phyloP scores from a whole-genome alignment of 2,797 vertebrate genomes.

The Ceyx erithaca region DNA sequence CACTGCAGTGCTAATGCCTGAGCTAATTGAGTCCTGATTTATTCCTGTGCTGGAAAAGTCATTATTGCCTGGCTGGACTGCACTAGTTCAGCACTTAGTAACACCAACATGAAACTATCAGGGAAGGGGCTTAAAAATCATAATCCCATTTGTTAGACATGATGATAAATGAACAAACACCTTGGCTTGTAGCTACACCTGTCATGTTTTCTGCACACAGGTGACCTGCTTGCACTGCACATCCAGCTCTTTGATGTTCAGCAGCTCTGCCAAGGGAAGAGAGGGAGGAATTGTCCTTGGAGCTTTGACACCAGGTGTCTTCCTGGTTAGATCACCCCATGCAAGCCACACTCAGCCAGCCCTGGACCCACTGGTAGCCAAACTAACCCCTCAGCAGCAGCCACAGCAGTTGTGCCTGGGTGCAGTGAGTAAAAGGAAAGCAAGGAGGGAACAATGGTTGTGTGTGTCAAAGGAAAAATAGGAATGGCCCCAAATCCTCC shows the following conservation, averaged over 20 bases:
- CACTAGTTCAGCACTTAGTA: constrained; percentile 9
- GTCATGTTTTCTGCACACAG: background rate
- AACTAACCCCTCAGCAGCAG: constrained; percentile 19
- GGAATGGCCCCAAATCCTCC: background rate
- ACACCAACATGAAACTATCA: background rate
- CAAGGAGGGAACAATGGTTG: constrained; percentile 15
- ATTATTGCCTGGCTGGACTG: constrained; percentile 26
- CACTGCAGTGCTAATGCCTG: background rate
- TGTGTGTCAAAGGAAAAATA: background rate
- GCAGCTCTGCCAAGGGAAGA: background rate
- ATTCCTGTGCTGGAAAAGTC: constrained; percentile 21
- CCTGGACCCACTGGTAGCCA: constrained; percentile 43
- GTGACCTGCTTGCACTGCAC: background rate
- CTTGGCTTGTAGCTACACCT: background rate
- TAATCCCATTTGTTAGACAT: background rate
- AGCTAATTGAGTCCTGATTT: constrained; percentile 8
- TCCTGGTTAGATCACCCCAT: constrained; percentile 27
- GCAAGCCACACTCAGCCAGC: constrained; percentile 44
- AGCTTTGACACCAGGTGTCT: constrained; percentile 32
- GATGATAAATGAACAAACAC: background rate
- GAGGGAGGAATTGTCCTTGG: background rate
- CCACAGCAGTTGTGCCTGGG: background rate
- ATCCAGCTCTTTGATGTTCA: background rate
- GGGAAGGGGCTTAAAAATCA: background rate
- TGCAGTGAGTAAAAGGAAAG: background rate